A percentile compares a stretch with the other conserved stretches of the same genome.
Evolutionary conservation across 2,113 vertebrate genomes (phyloP).

Genomic region (Actenoides lindsayi): DNA sequence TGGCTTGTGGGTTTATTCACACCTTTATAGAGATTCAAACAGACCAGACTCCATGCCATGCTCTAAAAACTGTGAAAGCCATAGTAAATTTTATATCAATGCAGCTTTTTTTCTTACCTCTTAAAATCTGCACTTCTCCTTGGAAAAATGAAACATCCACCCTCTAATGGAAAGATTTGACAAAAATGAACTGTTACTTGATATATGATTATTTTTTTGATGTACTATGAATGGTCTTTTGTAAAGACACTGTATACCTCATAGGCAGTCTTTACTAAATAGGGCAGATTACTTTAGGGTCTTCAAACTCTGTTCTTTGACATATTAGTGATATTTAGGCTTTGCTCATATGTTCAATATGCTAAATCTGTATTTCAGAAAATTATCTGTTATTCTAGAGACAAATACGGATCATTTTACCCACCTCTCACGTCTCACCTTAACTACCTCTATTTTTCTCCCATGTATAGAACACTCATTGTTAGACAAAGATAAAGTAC

Average conservation of each 20-base stretch:
- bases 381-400: neutral
- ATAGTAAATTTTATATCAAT: neutral
- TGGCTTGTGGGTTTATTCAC: neutral
- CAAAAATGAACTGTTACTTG: neutral
- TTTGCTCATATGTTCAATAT: neutral
- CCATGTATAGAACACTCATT: neutral
- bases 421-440: neutral
- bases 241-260: neutral
- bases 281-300: neutral
- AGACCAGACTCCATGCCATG: neutral
- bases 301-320: neutral
- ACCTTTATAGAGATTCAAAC: neutral
- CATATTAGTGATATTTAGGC: neutral
- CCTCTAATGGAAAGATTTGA: neutral
- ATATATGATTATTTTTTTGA: neutral
- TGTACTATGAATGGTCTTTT: neutral
- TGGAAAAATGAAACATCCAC: neutral
- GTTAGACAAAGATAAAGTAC: neutral
- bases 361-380: neutral
- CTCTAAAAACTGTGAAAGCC: neutral
- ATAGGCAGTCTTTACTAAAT: neutral
- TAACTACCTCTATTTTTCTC: neutral
- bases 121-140: neutral
- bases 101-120: neutral
- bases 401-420: neutral